Evolutionary conservation across 1,140 invertebrate genomes (phyloP).

Genomic region (Periplaneta americana): DNA sequence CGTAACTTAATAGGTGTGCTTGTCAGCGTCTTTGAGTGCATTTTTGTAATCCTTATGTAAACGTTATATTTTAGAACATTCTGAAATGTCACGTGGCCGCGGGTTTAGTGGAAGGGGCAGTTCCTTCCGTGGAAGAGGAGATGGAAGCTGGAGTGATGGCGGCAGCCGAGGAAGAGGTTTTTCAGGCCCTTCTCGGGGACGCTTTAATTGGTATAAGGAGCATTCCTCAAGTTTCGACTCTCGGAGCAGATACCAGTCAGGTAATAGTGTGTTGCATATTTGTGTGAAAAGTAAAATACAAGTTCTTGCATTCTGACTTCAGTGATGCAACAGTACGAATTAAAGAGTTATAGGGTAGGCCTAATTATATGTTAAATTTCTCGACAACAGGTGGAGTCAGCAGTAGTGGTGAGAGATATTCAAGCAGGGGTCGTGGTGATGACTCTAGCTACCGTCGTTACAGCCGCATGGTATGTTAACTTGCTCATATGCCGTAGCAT

Average conservation of each 20-base stretch:
- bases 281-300: background rate
- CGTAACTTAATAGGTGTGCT: too few species aligned
- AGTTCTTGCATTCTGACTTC: background rate
- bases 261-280: conserved; percentile 23
- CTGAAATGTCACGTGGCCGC: conserved; percentile 29
- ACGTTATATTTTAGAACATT: background rate
- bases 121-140: conserved; percentile 34
- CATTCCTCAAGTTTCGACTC: conserved; percentile 28
- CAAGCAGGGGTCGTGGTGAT: conserved; percentile 36
- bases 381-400: background rate
- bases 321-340: too few species aligned
- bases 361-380: too few species aligned
- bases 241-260: conserved; percentile 36
- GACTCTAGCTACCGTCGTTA: conserved; percentile 27
- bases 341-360: too few species aligned
- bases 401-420: conserved; percentile 35
- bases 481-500: too few species aligned
- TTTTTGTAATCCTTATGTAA: too few species aligned
- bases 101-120: conserved; percentile 33
- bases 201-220: conserved; percentile 21
- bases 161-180: conserved; percentile 25
- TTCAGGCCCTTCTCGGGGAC: conserved; percentile 1
- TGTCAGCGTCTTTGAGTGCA: too few species aligned
- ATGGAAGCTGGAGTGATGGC: conserved; percentile 31
- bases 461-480: conserved; percentile 14